A percentile compares a stretch with the other conserved stretches of the same genome.
phyloP scores from a whole-genome alignment of 2,888 invertebrate genomes.

The Plebejus anna region DNA sequence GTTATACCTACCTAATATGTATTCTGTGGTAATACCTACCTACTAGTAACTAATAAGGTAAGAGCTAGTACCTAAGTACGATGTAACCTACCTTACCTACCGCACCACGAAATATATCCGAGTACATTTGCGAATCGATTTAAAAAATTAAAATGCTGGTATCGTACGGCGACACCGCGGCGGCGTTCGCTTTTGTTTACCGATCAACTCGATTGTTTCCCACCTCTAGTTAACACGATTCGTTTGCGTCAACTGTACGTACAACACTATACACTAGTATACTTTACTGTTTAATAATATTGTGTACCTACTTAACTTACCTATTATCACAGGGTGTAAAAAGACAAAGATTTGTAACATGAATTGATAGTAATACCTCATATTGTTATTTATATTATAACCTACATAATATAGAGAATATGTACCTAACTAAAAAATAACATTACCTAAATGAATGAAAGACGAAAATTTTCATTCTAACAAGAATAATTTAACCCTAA shows the following conservation, averaged over 20 bases:
- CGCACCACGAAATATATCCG: background rate
- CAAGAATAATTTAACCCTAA: background rate
- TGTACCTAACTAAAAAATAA: background rate
- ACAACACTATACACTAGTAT: background rate
- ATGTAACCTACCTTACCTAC: background rate
- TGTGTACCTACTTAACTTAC: too few species aligned
- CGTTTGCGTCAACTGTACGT: background rate
- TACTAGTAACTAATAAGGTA: too few species aligned
- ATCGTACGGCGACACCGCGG: background rate
- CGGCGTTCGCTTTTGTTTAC: slow-evolving; percentile 9
- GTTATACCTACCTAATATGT: too few species aligned
- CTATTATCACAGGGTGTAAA: too few species aligned
- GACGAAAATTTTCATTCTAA: background rate
- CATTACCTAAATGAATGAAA: background rate
- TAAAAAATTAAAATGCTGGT: slow-evolving; percentile 18
- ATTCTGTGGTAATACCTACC: too few species aligned
- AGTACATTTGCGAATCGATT: slow-evolving; percentile 12
- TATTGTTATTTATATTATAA: too few species aligned
- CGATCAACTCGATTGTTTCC: slow-evolving; percentile 22
- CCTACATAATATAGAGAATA: too few species aligned
- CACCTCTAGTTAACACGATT: slow-evolving; percentile 14
- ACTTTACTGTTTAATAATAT: too few species aligned
- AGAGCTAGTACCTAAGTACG: too few species aligned
- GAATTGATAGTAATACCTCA: too few species aligned
- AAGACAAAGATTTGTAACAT: too few species aligned